A percentile compares a stretch with the other conserved stretches of the same genome.
These are phyloP conservation scores for Deilephila porcellus DNA, from an alignment of 2,888 invertebrate genomes.

Conservation along the genomic window DNA sequence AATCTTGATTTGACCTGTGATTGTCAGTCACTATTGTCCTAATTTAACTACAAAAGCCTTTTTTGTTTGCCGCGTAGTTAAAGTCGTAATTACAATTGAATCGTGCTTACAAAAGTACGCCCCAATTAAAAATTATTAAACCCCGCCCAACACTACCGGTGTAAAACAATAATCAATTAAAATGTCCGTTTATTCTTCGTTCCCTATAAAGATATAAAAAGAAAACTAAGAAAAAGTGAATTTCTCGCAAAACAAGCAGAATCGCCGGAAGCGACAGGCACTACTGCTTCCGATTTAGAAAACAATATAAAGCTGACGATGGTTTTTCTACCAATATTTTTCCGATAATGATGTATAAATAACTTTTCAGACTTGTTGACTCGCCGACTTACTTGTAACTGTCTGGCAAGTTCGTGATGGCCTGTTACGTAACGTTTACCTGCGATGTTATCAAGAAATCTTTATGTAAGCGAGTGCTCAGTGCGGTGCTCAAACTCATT, in stretches of 20 bases:
- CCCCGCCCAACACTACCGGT: background rate
- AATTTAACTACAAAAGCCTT: background rate
- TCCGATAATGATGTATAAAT: constrained; percentile 70
- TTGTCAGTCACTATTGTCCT: no score
- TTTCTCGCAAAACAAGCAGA: constrained; percentile 71
- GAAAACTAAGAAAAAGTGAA: constrained; percentile 60
- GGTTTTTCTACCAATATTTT: constrained; percentile 69
- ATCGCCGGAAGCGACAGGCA: constrained; percentile 71
- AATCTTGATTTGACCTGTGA: no score
- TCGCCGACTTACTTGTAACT: constrained; percentile 41
- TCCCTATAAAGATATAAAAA: constrained; percentile 49
- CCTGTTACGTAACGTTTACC: background rate
- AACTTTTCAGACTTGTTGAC: constrained; percentile 56
- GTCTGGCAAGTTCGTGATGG: constrained; percentile 8
- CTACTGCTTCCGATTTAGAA: constrained; percentile 76
- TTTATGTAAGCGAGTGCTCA: background rate
- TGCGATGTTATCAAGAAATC: background rate
- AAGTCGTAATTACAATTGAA: background rate
- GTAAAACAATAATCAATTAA: constrained; percentile 17
- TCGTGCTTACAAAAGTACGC: background rate
- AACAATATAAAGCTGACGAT: constrained; percentile 75
- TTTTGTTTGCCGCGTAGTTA: background rate
- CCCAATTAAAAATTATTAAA: background rate
- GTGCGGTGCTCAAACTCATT: background rate
- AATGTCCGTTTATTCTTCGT: constrained; percentile 23